A percentile compares a stretch with the other conserved stretches of the same genome.
phyloP scores from a whole-genome alignment of 2,888 invertebrate species.

The Alitta virens region DNA sequence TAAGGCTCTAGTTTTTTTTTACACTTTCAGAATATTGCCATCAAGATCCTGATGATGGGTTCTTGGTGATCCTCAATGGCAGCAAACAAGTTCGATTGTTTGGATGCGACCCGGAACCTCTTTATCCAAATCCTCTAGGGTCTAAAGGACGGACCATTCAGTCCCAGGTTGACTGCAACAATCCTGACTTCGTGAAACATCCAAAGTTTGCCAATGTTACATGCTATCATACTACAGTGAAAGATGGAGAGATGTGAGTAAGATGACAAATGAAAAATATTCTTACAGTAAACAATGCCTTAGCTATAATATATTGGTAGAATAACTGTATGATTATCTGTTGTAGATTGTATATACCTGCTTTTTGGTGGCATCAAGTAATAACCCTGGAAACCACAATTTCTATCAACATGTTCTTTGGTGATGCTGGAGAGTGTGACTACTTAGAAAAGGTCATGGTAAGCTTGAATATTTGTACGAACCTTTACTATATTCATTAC shows the following conservation, averaged over 20 bases:
- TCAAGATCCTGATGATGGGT: conserved; percentile 35
- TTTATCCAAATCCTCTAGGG: conserved; percentile 33
- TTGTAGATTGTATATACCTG: conserved; percentile 35
- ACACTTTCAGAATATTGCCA: conserved; percentile 33
- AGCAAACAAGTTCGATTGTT: conserved; percentile 32
- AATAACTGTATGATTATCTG: too few relatives aligned
- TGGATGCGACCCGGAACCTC: conserved; percentile 26
- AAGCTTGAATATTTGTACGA: too few relatives aligned
- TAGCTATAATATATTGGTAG: too few relatives aligned
- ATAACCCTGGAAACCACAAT: conserved; percentile 31
- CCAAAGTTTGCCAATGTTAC: conserved; percentile 26
- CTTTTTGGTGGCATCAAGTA: conserved; percentile 39
- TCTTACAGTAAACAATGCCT: too few relatives aligned
- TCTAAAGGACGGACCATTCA: conserved; percentile 36
- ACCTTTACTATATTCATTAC: too few relatives aligned
- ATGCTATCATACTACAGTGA: conserved; percentile 29
- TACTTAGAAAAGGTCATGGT: conserved; percentile 33
- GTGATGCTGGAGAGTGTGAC: conserved; percentile 31
- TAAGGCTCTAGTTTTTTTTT: background rate
- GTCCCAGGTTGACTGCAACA: conserved; percentile 32
- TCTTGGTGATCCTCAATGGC: conserved; percentile 33
- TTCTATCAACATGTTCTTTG: conserved; percentile 37
- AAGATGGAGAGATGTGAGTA: conserved; percentile 34
- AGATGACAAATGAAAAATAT: too few relatives aligned
- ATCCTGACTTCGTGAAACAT: conserved; percentile 26